phyloP scores from a whole-genome alignment of 2,888 invertebrate species.

The Drosophila subsilvestris region DNA sequence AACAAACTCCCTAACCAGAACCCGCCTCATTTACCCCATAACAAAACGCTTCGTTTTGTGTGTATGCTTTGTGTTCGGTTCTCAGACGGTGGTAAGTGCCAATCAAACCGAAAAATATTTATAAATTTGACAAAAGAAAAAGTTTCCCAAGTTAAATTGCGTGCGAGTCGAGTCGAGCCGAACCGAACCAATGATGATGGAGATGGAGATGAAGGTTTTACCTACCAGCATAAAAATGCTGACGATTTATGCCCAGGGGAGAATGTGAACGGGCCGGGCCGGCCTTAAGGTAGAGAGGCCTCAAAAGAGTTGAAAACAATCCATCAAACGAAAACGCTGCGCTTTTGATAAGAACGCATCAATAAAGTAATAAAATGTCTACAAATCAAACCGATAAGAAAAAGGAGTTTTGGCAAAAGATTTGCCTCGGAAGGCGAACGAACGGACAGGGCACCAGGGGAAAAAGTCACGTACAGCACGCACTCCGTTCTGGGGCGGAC shows the following conservation, averaged over 20 bases:
- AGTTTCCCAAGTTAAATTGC: conserved; percentile 78
- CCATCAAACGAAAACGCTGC: conserved; percentile 69
- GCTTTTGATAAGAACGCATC: conserved; percentile 75
- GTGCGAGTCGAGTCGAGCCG: conserved; percentile 32
- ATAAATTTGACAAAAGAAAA: conserved; percentile 65
- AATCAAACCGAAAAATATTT: conserved; percentile 66
- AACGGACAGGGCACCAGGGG: conserved; percentile 51
- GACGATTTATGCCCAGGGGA: conserved; percentile 55
- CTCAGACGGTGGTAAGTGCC: conserved; percentile 64
- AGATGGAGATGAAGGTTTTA: conserved; percentile 20
- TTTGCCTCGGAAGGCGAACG: conserved; percentile 38
- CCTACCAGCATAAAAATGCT: conserved; percentile 80
- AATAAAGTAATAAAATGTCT: conserved; percentile 81
- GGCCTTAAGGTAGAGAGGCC: conserved; percentile 43
- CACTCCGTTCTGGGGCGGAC: conserved; percentile 52
- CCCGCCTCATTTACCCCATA: conserved; percentile 62
- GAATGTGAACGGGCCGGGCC: conserved; percentile 5
- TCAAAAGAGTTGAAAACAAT: conserved; percentile 51
- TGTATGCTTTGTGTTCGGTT: conserved; percentile 54
- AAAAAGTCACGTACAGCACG: conserved; percentile 80
- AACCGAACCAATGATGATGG: background rate
- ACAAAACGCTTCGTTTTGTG: conserved; percentile 49
- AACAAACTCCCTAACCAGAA: conserved; percentile 9
- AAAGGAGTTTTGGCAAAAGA: conserved; percentile 65
- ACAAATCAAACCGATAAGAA: conserved; percentile 74